Conservation (phyloP, 2,113 vertebrate species). For the Esox niger region DNA sequence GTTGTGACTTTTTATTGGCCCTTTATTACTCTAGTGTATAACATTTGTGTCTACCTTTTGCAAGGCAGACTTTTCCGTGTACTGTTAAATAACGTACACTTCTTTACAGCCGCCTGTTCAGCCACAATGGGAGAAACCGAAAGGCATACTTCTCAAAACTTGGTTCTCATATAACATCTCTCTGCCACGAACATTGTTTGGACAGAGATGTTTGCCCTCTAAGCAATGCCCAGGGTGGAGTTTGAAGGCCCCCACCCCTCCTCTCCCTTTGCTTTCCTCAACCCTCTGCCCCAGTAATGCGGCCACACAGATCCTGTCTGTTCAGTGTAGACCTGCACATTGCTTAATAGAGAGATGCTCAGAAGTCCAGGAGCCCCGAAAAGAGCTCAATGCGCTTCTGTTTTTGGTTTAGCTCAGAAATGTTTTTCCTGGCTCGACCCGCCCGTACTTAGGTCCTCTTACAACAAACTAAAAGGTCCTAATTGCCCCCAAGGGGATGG, state of each 20-base stretch:
- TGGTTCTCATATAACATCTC: slow-evolving; percentile 41
- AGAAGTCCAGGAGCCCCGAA: slow-evolving; percentile 74
- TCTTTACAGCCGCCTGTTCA: slow-evolving; percentile 36
- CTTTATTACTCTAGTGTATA: slow-evolving; percentile 63
- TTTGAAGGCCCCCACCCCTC: slow-evolving; percentile 24
- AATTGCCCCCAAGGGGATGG: slow-evolving; percentile 89
- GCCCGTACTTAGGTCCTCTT: slow-evolving; percentile 91
- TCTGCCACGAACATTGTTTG: slow-evolving; percentile 67
- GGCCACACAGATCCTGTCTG: slow-evolving; percentile 81
- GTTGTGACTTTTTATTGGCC: slow-evolving; percentile 65
- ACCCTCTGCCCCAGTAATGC: slow-evolving; percentile 63
- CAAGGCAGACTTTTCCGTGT: slow-evolving; percentile 44
- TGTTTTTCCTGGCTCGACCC: slow-evolving; percentile 91
- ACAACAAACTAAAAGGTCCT: slow-evolving; percentile 94
- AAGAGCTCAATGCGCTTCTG: slow-evolving; percentile 90
- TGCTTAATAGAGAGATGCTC: slow-evolving; percentile 88
- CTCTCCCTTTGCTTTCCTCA: slow-evolving; percentile 34
- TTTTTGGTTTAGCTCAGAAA: slow-evolving; percentile 91
- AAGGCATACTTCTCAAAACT: slow-evolving; percentile 52
- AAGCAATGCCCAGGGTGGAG: slow-evolving; percentile 50
- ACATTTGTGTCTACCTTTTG: slow-evolving; percentile 60
- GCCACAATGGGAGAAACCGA: slow-evolving; percentile 35
- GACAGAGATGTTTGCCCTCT: slow-evolving; percentile 63
- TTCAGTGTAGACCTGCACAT: slow-evolving; percentile 75
- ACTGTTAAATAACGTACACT: slow-evolving; percentile 36